A percentile compares a stretch with the other conserved stretches of the same genome.
Evolutionary conservation across 2,113 vertebrate species (phyloP).

Genomic region (Strix uralensis): DNA sequence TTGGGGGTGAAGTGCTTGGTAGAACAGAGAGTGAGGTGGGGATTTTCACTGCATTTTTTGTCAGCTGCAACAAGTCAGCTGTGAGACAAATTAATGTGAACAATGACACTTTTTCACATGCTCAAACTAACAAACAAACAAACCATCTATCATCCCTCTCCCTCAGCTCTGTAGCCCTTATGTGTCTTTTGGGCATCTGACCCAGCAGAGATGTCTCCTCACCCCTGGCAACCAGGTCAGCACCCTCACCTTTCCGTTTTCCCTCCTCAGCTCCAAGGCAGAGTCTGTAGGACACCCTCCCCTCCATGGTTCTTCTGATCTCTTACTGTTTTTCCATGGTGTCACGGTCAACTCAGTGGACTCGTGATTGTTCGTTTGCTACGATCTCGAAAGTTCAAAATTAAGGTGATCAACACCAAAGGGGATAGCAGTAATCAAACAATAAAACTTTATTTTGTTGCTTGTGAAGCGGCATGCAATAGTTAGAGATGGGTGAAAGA

Average conservation of each 20-base stretch:
- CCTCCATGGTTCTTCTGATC: not conserved
- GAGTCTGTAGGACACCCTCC: not conserved
- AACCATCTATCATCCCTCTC: not conserved
- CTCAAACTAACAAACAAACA: not conserved
- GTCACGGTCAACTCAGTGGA: too few species aligned
- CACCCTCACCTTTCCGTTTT: too few species aligned
- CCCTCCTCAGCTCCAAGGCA: not conserved
- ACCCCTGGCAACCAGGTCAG: not conserved
- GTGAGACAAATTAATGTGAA: not conserved
- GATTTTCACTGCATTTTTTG: not conserved
- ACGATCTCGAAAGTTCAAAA: too few species aligned
- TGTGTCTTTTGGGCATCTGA: accelerated
- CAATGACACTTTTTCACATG: not conserved
- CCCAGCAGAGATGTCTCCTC: not conserved
- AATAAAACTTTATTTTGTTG: too few species aligned
- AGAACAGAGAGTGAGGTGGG: not conserved
- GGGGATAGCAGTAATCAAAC: too few species aligned
- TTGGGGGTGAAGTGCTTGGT: not conserved
- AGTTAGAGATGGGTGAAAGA: too few species aligned
- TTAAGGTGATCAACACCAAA: too few species aligned
- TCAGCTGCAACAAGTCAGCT: not conserved
- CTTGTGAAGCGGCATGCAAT: too few species aligned
- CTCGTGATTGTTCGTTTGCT: too few species aligned
- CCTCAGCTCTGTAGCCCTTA: not conserved
- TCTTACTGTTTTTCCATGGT: accelerated